phyloP scores from a whole-genome alignment of 2,797 vertebrate genomes.

The Anguilla pacifica region DNA sequence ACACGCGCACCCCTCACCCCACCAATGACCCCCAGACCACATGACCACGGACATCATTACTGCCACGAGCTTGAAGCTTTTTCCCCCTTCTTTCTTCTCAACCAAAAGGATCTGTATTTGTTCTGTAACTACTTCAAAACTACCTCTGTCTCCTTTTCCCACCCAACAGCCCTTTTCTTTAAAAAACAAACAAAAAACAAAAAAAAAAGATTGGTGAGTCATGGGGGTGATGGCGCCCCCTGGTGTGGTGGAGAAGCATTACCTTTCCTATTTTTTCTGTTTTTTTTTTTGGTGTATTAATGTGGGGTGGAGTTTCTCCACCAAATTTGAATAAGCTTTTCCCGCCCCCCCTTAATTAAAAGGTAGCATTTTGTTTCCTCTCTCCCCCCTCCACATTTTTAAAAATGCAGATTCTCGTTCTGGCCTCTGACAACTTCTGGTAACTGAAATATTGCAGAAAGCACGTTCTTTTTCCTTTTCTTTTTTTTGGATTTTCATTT shows the following conservation, averaged over 20 bases:
- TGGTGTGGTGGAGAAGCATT: constrained; percentile 77
- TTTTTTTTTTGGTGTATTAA: constrained; percentile 56
- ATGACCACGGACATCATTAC: constrained; percentile 61
- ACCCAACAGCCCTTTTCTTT: constrained; percentile 67
- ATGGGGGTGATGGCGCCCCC: constrained; percentile 71
- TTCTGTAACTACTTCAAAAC: constrained; percentile 88
- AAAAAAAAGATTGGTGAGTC: constrained; percentile 67
- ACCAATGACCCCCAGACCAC: constrained; percentile 56
- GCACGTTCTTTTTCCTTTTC: constrained; percentile 53
- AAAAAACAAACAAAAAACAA: constrained; percentile 45
- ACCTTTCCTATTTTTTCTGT: constrained; percentile 48
- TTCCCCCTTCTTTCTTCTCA: constrained; percentile 49
- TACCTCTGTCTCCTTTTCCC: constrained; percentile 86
- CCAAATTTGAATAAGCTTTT: constrained; percentile 87
- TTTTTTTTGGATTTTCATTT: constrained; percentile 57
- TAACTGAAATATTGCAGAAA: constrained; percentile 45
- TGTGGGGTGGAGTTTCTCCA: constrained; percentile 58
- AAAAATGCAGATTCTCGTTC: constrained; percentile 59
- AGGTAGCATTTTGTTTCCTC: constrained; percentile 72
- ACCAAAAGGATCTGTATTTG: constrained; percentile 68
- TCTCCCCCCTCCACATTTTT: constrained; percentile 40
- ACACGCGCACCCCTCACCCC: constrained; percentile 56
- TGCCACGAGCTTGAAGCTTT: constrained; percentile 53
- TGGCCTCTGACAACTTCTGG: constrained; percentile 56
- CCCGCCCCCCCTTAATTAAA: constrained; percentile 54